Conservation (phyloP, 2,888 invertebrate genomes). For the Belgica antarctica region DNA sequence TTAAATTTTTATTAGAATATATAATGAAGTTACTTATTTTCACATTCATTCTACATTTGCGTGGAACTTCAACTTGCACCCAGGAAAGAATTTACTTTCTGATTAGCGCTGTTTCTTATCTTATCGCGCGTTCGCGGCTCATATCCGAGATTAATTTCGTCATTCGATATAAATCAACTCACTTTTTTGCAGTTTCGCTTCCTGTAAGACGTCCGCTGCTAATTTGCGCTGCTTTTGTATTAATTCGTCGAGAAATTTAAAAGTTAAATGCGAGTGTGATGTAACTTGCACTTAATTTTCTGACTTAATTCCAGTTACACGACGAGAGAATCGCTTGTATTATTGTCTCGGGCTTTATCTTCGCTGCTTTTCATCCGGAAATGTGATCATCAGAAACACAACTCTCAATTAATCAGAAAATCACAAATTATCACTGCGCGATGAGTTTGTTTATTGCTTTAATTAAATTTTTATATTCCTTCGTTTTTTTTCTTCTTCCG, state of each 20-base stretch:
- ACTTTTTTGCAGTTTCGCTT: slow-evolving; percentile 31
- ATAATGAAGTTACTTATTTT: slow-evolving; percentile 28
- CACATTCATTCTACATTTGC: neutral
- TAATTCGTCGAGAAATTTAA: too few species aligned
- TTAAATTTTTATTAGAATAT: slow-evolving; percentile 42
- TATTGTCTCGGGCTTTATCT: too few species aligned
- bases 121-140: neutral
- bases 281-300: slow-evolving; percentile 4
- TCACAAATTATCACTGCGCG: slow-evolving; percentile 40
- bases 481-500: too few species aligned
- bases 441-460: neutral
- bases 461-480: slow-evolving; percentile 20
- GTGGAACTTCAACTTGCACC: neutral
- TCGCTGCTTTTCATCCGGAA: neutral
- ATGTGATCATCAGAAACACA: too few species aligned
- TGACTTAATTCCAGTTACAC: neutral
- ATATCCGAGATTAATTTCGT: slow-evolving; percentile 25
- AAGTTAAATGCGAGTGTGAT: slow-evolving; percentile 8
- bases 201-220: too few species aligned
- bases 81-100: neutral
- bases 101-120: slow-evolving; percentile 11
- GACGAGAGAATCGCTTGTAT: neutral
- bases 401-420: slow-evolving; percentile 24
- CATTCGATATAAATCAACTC: neutral
- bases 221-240: too few species aligned